Base-by-base conservation (phyloP, 2,888 invertebrate genomes). In the Dryomyza anilis region DNA sequence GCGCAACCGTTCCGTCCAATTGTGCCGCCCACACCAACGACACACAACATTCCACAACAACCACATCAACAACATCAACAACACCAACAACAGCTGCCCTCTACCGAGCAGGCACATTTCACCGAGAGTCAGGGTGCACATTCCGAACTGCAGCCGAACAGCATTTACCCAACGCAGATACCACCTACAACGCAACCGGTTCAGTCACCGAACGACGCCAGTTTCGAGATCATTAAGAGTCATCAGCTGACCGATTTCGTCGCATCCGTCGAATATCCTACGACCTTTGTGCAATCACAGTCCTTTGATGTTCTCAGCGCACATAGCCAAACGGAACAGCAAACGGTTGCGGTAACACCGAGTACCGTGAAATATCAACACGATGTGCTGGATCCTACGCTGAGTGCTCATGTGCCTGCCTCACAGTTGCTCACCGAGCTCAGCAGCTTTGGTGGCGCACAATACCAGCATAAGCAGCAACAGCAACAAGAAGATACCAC, bases 241-340 rank as follows among this genome's bases (percentile, higher is more conserved):
- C 85, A 91, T 59, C 88, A 89, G 46, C 73, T 92, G 6, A 88
- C 87, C 3, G 89, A 91, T 75, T 91, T 86, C 73, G 84, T 90
- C 1, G 89, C 91, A 46, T 89, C 90, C 1, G 85, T 91, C 46
- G 90, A 91, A 71, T 90, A 91, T 79, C 90, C 92, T 10, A 86
- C 90, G 46, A 89, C 89, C 70, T 86, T 89, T 61, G 86, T 91
- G 64, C 88, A 91, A 73, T 78, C 83, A 2, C 80, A 78, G 60
- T 69, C 81, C 10, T 78, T 79, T 19, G 83, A 83, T 64, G 88
- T 93, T 8, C 74, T 71, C 1, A 61, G 61, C 0, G 0, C 63
- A 66, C 19, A 16, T n/a, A n/a, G n/a, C n/a, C n/a, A n/a, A n/a
- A 89, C 90, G 19, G 74, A 89, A n/a, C n/a, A 85, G 89, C 62